Evolutionary conservation across 2,113 vertebrate genomes (phyloP).

Genomic region (Aspidoscelis tigris): DNA sequence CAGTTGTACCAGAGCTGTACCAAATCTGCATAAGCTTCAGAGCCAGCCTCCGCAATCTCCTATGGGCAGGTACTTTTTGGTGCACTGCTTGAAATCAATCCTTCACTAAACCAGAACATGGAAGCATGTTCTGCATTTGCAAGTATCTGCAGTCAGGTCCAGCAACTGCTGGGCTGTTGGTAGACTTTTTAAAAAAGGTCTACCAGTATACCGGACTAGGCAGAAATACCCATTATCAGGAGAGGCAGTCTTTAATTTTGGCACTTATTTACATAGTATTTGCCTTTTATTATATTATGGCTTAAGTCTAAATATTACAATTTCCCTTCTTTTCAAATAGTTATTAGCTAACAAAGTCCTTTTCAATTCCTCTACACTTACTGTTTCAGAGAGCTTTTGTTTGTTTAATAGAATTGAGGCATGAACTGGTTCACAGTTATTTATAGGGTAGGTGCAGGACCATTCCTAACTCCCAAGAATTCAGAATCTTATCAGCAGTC

Average conservation of each 20-base stretch:
- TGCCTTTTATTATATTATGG: background rate
- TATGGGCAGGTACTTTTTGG: too few species aligned
- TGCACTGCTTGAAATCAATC: too few species aligned
- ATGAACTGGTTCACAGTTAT: background rate
- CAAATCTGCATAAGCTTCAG: too few species aligned
- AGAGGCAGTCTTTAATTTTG: background rate
- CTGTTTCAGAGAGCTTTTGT: slow-evolving; percentile 9
- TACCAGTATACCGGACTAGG: too few species aligned
- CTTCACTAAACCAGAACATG: too few species aligned
- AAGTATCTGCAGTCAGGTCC: too few species aligned
- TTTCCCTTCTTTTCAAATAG: background rate
- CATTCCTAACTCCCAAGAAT: slow-evolving; percentile 21
- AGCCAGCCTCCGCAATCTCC: too few species aligned
- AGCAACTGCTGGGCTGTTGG: too few species aligned
- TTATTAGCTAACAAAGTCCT: background rate
- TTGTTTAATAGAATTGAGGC: too few species aligned
- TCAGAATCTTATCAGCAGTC: slow-evolving; percentile 20
- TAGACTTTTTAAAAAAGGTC: too few species aligned
- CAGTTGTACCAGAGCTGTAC: too few species aligned
- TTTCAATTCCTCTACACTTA: background rate
- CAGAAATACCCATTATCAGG: background rate
- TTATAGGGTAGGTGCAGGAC: background rate
- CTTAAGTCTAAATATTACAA: background rate
- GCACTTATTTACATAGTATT: background rate
- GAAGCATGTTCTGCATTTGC: too few species aligned